Conservation (phyloP, 2,113 vertebrate genomes). For the Perca flavescens region DNA sequence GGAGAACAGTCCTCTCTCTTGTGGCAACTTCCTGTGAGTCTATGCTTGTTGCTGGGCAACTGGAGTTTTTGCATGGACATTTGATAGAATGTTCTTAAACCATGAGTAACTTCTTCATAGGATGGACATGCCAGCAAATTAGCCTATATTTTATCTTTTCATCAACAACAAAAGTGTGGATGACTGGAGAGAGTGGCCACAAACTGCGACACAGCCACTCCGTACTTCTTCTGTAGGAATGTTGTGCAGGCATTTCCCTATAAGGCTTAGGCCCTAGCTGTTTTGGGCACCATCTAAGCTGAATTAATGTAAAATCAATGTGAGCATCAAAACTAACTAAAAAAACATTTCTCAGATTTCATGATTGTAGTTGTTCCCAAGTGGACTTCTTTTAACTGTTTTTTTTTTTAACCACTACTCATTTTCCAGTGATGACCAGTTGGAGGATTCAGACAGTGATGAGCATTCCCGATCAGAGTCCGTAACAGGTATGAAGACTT, state of each 20-base stretch:
- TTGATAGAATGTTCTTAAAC: background rate
- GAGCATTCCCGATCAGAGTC: conserved; percentile 99
- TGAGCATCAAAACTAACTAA: too few species aligned
- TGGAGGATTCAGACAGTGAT: conserved; percentile 99
- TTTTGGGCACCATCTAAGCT: too few species aligned
- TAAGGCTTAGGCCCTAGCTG: too few species aligned
- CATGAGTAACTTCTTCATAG: background rate
- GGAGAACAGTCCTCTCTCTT: too few species aligned
- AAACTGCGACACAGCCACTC: background rate
- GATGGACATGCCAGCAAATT: background rate
- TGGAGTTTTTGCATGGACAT: too few species aligned
- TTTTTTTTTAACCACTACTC: background rate
- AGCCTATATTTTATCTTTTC: too few species aligned
- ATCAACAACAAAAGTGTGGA: background rate
- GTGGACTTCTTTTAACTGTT: background rate
- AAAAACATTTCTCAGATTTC: too few species aligned
- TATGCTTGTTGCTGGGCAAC: too few species aligned
- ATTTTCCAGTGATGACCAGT: conserved; percentile 92
- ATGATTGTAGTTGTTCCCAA: too few species aligned
- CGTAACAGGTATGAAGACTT: conserved; percentile 87
- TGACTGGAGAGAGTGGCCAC: background rate
- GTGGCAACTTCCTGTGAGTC: too few species aligned
- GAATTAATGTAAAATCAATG: too few species aligned
- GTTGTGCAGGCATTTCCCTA: too few species aligned
- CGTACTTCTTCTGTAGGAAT: background rate